Evolutionary conservation across 2,888 invertebrate species (phyloP), one percentile per base, ranked within the genome.

Genomic region (Aphelenchoides bicaudatus): DNA sequence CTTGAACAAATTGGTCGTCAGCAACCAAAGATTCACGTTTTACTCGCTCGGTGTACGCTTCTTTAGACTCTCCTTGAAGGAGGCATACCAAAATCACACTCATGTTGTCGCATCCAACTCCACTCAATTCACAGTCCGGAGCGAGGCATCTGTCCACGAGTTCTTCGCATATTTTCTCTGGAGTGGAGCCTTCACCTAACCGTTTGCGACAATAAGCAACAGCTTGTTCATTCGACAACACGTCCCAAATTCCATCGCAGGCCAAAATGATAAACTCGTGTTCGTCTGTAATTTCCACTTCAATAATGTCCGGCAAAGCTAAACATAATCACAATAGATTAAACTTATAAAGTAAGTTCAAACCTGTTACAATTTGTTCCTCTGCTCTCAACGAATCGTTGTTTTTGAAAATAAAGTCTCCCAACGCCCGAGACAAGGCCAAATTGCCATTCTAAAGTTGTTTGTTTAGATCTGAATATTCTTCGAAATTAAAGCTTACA

Each of bases 201-300:
- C 90, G 86, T 58, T 86, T 85, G 50, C 92, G 86, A 59, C 94
- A 88, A 83, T 91, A 96, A 54, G 88, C 86, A 39, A 91, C 85
- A 47, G 92, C 96, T 58, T 78, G 93, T 82, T 90, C 88, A 81
- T 90, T 94, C 49, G 87, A 88, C 84, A 98, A 85, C 25, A 96
- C 96, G 81, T 98, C 98, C 96, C 98, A 98, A 70, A 98, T 96
- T 27, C 98, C 98, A 80, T 98, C 98, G 80, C 96, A 98, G 0
- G 96, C 98, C 71, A 98, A 83, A 34, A 98, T 86, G 56, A 96
- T 85, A 80, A 98, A 98, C 83, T 98, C 94, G 87, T 91, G 91
- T 63, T 92, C 90, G n/a, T 87, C 85, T 39, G 49, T 43, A 19
- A 63, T 34, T n/a, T 62, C 57, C n/a, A 39, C 39, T n/a, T 37